A percentile compares a stretch with the other conserved stretches of the same genome.
phyloP scores from a whole-genome alignment of 2,888 invertebrate species.

The Oligia latruncula region DNA sequence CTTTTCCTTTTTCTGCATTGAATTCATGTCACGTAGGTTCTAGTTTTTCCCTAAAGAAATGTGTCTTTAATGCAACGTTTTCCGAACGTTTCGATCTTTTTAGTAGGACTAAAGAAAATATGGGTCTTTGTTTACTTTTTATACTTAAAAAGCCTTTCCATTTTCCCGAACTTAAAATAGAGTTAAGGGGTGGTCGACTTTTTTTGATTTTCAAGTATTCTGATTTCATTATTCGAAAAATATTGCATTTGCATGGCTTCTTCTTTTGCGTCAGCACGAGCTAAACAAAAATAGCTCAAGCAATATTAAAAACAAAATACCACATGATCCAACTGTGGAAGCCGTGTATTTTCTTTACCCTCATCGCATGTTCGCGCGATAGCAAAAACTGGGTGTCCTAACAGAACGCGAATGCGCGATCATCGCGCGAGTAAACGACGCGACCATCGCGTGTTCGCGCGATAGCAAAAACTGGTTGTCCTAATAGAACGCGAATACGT shows the following conservation, averaged over 20 bases:
- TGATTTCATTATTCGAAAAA: neutral
- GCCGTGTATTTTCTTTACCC: no score
- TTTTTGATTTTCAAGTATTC: neutral
- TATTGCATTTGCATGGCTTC: neutral
- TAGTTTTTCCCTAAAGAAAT: slow-evolving; percentile 33
- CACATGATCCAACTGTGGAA: no score
- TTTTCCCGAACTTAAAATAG: neutral
- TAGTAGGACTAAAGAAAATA: neutral
- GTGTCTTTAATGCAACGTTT: slow-evolving; percentile 18
- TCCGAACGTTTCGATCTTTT: slow-evolving; percentile 3
- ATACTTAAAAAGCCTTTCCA: neutral
- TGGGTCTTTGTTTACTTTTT: neutral
- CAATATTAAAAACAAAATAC: no score
- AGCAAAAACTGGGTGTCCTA: no score
- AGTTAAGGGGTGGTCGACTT: neutral
- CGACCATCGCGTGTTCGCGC: no score
- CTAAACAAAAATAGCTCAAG: neutral
- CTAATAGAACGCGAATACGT: no score
- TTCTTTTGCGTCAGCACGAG: neutral
- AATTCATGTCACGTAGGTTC: slow-evolving; percentile 34
- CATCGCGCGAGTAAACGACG: no score
- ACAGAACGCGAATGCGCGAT: no score
- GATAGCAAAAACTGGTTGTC: no score
- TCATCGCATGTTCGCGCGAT: no score
- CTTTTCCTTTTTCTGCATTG: slow-evolving; percentile 20